A percentile compares a stretch with the other conserved stretches of the same genome.
phyloP scores from a whole-genome alignment of 2,113 vertebrate genomes.

The Lipotes vexillifer region DNA sequence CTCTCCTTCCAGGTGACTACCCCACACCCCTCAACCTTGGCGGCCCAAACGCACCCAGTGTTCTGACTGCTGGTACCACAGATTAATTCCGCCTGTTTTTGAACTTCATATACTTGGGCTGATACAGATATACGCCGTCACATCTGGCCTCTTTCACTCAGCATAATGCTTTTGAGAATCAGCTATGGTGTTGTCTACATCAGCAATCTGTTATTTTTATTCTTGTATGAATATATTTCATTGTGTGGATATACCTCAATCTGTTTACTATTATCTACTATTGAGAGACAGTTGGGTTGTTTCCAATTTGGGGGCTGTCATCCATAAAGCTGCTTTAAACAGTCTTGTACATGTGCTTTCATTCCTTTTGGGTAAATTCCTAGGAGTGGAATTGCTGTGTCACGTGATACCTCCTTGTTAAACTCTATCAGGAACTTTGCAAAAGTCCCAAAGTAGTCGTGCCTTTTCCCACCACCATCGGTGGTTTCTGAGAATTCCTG shows the following conservation, averaged over 20 bases:
- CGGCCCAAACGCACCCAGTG: not conserved
- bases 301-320: not conserved
- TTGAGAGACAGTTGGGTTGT: not conserved
- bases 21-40: too few relatives aligned
- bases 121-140: fast-evolving
- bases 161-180: fast-evolving
- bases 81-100: not conserved
- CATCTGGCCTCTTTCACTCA: not conserved
- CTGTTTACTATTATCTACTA: not conserved
- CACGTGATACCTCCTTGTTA: fast-evolving
- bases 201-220: not conserved
- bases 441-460: not conserved
- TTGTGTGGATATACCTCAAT: not conserved
- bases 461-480: fast-evolving
- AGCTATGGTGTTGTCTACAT: fast-evolving
- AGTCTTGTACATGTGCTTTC: fast-evolving
- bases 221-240: not conserved
- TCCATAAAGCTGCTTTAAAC: not conserved
- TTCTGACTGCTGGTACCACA: not conserved
- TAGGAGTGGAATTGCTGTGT: not conserved
- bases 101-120: fast-evolving
- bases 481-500: not conserved
- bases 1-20: not conserved
- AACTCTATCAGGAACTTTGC: not conserved
- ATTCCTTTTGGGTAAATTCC: not conserved